These are phyloP conservation scores for Suncus etruscus DNA, from an alignment of 2,113 vertebrate species.

Conservation along the genomic window DNA sequence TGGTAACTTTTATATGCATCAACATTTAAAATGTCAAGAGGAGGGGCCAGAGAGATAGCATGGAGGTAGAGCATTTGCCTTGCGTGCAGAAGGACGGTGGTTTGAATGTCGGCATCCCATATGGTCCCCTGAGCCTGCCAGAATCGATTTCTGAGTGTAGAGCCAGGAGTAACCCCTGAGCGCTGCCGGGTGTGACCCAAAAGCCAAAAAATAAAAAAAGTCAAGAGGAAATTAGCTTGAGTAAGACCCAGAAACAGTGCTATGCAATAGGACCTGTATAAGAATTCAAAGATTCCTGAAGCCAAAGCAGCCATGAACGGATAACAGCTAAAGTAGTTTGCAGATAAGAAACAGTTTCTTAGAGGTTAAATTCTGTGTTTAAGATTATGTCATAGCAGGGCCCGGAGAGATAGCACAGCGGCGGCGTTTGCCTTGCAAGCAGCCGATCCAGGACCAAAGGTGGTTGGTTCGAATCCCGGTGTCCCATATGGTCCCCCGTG, in stretches of 20 bases:
- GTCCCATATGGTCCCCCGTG: no score
- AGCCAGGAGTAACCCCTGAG: no score
- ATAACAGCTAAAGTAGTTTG: constrained; percentile 28
- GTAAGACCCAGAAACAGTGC: background rate
- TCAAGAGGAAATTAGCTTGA: background rate
- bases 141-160: no score
- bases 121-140: no score
- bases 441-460: no score
- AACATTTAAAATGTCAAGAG: constrained; percentile 19
- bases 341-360: constrained; percentile 21
- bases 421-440: background rate
- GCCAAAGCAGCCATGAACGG: background rate
- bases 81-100: no score
- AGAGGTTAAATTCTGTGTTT: constrained; percentile 25
- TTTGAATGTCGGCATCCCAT: no score
- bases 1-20: background rate
- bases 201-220: background rate
- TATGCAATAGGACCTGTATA: background rate
- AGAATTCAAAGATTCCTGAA: constrained; percentile 54
- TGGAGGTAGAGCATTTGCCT: no score
- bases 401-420: no score
- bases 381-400: background rate
- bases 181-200: no score
- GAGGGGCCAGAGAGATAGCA: background rate
- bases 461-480: no score